Conservation (phyloP, 2,113 vertebrate genomes). For the Elephantulus edwardii region DNA sequence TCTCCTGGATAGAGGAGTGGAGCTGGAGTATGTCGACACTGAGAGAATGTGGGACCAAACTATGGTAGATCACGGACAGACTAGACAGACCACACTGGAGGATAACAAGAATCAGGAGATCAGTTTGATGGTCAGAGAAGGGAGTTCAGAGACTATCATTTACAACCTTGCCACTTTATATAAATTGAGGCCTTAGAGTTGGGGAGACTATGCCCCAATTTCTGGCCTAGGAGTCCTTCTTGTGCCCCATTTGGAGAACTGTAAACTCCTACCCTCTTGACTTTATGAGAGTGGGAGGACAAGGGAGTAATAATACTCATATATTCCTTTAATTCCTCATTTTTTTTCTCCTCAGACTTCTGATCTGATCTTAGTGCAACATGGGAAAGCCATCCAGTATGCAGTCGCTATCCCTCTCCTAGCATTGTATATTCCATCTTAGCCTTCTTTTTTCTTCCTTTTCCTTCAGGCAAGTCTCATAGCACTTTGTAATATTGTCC, state of each 20-base stretch:
- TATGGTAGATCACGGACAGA: not conserved
- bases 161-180: not conserved
- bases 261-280: not conserved
- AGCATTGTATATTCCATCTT: not conserved
- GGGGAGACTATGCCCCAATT: not conserved
- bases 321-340: not conserved
- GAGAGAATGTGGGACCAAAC: not conserved
- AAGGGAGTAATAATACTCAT: not conserved
- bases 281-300: not conserved
- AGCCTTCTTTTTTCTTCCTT: not conserved
- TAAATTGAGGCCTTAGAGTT: not conserved
- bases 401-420: not conserved
- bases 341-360: not conserved
- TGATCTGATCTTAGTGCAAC: not conserved
- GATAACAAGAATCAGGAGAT: not conserved
- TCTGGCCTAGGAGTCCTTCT: not conserved
- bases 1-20: not conserved
- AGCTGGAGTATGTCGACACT: not conserved
- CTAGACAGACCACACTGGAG: not conserved
- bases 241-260: not conserved
- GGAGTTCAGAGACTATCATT: not conserved
- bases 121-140: not conserved
- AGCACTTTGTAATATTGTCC: not conserved
- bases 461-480: not conserved
- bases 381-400: not conserved